Conservation (phyloP, 2,797 vertebrate species). For the Scolopax rusticola region DNA sequence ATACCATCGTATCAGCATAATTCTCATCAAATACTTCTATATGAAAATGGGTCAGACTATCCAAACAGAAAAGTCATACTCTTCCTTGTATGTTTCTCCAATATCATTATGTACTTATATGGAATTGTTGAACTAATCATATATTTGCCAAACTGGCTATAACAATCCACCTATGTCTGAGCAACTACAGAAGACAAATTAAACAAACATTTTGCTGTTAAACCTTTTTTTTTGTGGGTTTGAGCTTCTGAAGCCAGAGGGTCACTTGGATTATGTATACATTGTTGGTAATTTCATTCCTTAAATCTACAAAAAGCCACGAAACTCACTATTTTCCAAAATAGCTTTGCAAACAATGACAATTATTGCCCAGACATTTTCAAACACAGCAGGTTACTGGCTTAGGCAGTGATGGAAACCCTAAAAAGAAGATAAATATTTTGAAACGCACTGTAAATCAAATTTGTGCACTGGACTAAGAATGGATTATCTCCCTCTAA, state of each 20-base stretch:
- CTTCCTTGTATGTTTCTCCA: slow-evolving; percentile 69
- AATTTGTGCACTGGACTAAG: slow-evolving; percentile 65
- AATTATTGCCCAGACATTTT: slow-evolving; percentile 80
- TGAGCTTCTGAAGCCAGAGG: slow-evolving; percentile 80
- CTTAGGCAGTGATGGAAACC: slow-evolving; percentile 76
- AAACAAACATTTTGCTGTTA: slow-evolving; percentile 79
- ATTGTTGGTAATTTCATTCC: slow-evolving; percentile 78
- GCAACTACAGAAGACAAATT: slow-evolving; percentile 78
- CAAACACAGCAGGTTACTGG: slow-evolving; percentile 82
- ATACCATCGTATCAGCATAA: slow-evolving; percentile 2
- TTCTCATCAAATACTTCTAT: slow-evolving; percentile 30
- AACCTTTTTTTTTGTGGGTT: slow-evolving; percentile 49
- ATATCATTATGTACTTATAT: slow-evolving; percentile 79
- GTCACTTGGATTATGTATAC: slow-evolving; percentile 79
- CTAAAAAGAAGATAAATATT: slow-evolving; percentile 81
- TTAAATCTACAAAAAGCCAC: slow-evolving; percentile 73
- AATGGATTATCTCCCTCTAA: slow-evolving; percentile 70
- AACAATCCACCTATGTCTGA: slow-evolving; percentile 78
- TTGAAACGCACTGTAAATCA: slow-evolving; percentile 80
- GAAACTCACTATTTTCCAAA: slow-evolving; percentile 72
- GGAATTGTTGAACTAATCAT: slow-evolving; percentile 81
- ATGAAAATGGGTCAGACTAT: slow-evolving; percentile 45
- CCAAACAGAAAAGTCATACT: slow-evolving; percentile 8
- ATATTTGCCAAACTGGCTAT: slow-evolving; percentile 76
- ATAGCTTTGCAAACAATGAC: slow-evolving; percentile 79